Conservation (phyloP, 2,113 vertebrate genomes). For the Sapajus apella region DNA sequence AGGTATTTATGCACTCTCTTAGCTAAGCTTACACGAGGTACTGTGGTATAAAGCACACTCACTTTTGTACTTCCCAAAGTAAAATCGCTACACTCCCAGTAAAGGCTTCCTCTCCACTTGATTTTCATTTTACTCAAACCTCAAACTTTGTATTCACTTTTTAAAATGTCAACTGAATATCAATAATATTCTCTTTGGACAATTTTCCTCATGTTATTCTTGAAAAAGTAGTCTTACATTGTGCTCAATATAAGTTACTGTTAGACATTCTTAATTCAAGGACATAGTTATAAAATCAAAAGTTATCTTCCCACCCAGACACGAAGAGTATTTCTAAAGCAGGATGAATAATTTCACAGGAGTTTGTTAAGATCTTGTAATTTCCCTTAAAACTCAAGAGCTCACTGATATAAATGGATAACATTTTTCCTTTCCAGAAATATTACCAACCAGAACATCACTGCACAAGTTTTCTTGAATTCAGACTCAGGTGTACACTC, state of each 20-base stretch:
- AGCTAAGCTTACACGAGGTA: not conserved
- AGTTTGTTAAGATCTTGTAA: not conserved
- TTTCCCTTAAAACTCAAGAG: not conserved
- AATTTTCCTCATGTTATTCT: not conserved
- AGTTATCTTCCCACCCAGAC: not conserved
- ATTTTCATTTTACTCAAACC: not conserved
- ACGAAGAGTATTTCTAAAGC: not conserved
- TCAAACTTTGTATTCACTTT: not conserved
- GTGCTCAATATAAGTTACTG: not conserved
- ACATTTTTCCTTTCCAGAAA: not conserved
- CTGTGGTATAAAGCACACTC: accelerated
- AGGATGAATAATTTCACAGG: not conserved
- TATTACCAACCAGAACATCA: not conserved
- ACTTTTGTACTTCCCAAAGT: not conserved
- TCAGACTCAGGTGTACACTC: not conserved
- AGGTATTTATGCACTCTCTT: not conserved
- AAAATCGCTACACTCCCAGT: not conserved
- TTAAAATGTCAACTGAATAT: not conserved
- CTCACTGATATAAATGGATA: not conserved
- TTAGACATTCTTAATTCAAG: not conserved
- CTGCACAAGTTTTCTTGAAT: not conserved
- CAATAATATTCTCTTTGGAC: not conserved
- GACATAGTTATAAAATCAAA: not conserved
- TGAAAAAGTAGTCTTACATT: not conserved
- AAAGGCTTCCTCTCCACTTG: not conserved